Percentiles rank a stretch among this genome's conserved stretches.
Evolutionary conservation across 2,888 invertebrate genomes (phyloP).

Genomic region (Sclerodermus sp.): DNA sequence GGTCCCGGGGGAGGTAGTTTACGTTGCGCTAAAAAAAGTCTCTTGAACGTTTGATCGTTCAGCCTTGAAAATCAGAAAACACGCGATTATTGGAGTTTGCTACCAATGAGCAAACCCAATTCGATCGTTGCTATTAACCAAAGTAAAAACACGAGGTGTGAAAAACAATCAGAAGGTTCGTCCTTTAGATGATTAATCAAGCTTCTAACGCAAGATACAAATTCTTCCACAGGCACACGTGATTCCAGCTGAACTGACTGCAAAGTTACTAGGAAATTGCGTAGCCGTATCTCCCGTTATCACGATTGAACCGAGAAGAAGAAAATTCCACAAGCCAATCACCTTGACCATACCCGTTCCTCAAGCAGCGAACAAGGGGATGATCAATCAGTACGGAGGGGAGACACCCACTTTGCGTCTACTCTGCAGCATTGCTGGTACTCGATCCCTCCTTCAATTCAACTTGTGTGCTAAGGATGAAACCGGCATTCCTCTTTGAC

Average conservation of each 20-base stretch:
- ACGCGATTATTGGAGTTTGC: no score
- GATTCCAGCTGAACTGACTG: constrained; percentile 79
- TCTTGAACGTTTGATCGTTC: no score
- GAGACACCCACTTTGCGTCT: constrained; percentile 85
- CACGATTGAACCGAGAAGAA: constrained; percentile 94
- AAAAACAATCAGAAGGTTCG: not conserved
- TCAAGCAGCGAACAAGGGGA: constrained; percentile 67
- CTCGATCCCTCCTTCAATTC: not conserved
- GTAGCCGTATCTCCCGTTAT: constrained; percentile 97
- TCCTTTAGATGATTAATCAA: no score
- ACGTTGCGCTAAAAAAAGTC: no score
- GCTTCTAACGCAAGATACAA: no score
- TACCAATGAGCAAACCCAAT: no score
- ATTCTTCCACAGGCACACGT: constrained; percentile 97
- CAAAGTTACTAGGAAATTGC: constrained; percentile 90
- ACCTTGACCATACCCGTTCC: constrained; percentile 87
- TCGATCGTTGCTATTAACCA: not conserved
- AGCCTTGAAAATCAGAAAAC: no score
- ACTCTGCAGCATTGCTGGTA: constrained; percentile 91
- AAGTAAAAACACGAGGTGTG: not conserved
- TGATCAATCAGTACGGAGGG: constrained; percentile 83
- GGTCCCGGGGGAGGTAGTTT: no score
- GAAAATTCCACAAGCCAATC: constrained; percentile 99
- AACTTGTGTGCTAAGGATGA: not conserved
- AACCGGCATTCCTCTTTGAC: no score